Conservation (phyloP, 2,113 vertebrate genomes). For the Odocoileus virginianus region DNA sequence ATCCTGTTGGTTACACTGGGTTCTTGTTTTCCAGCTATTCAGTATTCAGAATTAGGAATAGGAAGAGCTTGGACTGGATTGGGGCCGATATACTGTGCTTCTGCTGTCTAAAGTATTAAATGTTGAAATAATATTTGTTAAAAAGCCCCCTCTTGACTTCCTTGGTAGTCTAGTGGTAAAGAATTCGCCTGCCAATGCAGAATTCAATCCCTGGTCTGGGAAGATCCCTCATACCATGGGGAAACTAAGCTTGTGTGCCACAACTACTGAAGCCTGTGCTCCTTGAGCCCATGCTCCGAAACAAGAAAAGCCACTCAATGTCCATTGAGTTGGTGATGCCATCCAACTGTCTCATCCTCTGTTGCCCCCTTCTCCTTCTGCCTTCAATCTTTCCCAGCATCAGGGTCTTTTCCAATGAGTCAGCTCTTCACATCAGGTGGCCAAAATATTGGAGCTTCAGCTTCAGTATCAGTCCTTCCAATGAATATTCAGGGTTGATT, state of each 20-base stretch:
- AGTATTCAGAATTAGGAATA: not conserved
- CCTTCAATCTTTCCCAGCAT: not conserved
- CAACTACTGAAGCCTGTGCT: not conserved
- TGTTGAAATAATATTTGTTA: not conserved
- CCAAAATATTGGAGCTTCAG: not conserved
- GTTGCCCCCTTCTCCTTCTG: not conserved
- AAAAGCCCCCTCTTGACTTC: not conserved
- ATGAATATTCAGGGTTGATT: not conserved
- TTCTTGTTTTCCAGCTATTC: not conserved
- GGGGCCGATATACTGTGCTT: not conserved
- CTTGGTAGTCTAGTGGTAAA: not conserved
- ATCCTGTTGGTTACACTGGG: not conserved
- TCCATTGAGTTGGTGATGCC: not conserved
- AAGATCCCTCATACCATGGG: not conserved
- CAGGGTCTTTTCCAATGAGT: not conserved
- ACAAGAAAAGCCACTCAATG: not conserved
- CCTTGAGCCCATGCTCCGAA: not conserved
- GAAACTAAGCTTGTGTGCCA: not conserved
- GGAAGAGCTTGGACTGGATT: not conserved
- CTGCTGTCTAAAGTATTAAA: not conserved
- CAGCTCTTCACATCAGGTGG: not conserved
- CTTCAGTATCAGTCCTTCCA: not conserved
- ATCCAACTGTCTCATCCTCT: not conserved
- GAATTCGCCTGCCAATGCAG: not conserved
- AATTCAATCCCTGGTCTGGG: not conserved